These are phyloP conservation scores for Morelia viridis DNA, from an alignment of 2,797 vertebrate genomes.

Conservation along the genomic window DNA sequence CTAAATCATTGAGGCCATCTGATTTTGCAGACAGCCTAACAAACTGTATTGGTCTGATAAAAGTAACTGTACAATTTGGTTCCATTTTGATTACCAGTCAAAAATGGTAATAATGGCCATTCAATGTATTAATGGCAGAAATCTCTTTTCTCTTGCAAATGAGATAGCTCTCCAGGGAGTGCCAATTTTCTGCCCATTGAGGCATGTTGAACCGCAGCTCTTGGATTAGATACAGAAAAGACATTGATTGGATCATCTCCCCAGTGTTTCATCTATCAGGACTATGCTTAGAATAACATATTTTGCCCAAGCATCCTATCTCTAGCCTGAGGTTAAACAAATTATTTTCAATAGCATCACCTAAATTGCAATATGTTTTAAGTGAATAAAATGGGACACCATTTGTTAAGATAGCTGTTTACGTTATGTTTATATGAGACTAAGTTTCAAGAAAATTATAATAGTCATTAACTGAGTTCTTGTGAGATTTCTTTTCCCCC, in stretches of 20 bases:
- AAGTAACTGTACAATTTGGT: background rate
- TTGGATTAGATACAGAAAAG: slow-evolving; percentile 16
- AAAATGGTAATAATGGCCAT: slow-evolving; percentile 3
- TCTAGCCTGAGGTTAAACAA: background rate
- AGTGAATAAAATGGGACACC: background rate
- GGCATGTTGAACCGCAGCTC: slow-evolving; percentile 5
- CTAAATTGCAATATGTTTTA: background rate
- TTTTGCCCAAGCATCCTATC: background rate
- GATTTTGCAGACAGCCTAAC: background rate
- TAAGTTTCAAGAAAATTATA: slow-evolving; percentile 42
- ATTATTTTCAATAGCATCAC: background rate
- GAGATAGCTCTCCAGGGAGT: background rate
- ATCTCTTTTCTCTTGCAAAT: slow-evolving; percentile 23
- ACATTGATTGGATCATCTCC: slow-evolving; percentile 18
- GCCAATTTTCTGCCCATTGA: background rate
- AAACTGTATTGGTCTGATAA: background rate
- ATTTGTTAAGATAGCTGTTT: background rate
- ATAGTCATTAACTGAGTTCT: slow-evolving; percentile 45
- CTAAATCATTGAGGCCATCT: background rate
- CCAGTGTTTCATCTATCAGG: background rate
- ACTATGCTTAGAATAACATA: slow-evolving; percentile 3
- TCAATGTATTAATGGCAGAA: slow-evolving; percentile 3
- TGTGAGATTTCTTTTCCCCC: slow-evolving; percentile 47
- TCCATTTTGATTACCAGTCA: slow-evolving; percentile 11
- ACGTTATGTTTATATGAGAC: background rate